Conservation (phyloP, 1,140 invertebrate genomes). For the Ptiloglossa arizonensis region DNA sequence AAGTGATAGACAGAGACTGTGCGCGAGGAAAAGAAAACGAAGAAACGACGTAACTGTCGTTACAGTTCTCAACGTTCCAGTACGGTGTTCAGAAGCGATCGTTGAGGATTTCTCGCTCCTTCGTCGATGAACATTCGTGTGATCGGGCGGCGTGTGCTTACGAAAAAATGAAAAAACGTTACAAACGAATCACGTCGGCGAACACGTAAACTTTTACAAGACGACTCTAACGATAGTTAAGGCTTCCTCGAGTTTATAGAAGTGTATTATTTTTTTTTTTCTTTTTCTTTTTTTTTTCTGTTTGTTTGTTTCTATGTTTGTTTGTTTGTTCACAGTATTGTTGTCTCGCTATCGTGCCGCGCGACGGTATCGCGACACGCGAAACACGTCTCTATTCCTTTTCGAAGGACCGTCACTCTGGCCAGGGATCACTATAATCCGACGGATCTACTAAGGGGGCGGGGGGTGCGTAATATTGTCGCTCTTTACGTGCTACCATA, state of each 20-base stretch:
- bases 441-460: constrained; percentile 51
- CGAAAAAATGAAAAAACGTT: not conserved
- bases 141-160: not conserved
- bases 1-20: constrained; percentile 33
- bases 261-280: constrained; percentile 1
- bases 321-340: no score
- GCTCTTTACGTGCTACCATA: constrained; percentile 66
- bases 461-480: constrained; percentile 65
- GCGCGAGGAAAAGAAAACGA: constrained; percentile 55
- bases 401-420: constrained; percentile 39
- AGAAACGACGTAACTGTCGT: no score
- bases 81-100: constrained; percentile 2
- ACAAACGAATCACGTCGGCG: not conserved
- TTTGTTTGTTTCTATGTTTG: no score
- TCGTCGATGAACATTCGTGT: no score
- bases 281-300: no score
- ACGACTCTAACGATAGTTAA: not conserved
- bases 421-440: constrained; percentile 36
- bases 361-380: not conserved
- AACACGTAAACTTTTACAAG: not conserved
- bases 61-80: constrained; percentile 45
- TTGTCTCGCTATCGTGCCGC: constrained; percentile 3
- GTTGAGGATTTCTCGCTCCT: not conserved
- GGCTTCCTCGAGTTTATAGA: not conserved
- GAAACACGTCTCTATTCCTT: constrained; percentile 12